Evolutionary conservation across 2,888 invertebrate species (phyloP), one percentile per base, ranked within the genome.

Genomic region (Plemyria rubiginata): DNA sequence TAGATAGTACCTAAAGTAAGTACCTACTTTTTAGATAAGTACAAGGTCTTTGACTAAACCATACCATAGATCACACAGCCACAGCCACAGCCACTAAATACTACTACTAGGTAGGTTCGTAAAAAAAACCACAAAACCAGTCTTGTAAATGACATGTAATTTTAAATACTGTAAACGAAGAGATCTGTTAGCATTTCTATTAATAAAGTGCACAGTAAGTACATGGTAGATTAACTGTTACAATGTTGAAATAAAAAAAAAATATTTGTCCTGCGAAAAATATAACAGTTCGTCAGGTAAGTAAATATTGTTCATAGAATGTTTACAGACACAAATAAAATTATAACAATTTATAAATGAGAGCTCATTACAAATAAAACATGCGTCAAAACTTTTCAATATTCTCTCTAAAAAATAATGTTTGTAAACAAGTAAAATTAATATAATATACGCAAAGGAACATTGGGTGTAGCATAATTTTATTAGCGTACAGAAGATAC

Each of bases 71-170:
- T n/a, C n/a, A n/a, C n/a, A n/a, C n/a, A n/a, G n/a, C n/a, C n/a
- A n/a, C n/a, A n/a, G n/a, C n/a, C n/a, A 22, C 22, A 1, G 22
- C 22, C 3, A 22, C 22, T 22, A 22, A 22, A n/a, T n/a, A n/a
- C n/a, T 41, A 41, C 8, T 12, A 38, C 11, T 41, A 41, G n/a
- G 41, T 41, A 13, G n/a, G n/a, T n/a, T n/a, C 48, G 11, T 12
- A 61, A 96, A 93, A n/a, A 95, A 96, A 87, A 94, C 95, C 65
- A 81, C 70, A 65, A 73, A 82, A 81, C 85, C 87, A 88, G 87
- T 90, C 88, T 90, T 91, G 88, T 89, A 91, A 92, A 92, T 89
- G 88, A 91, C 90, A 85, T 91, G 85, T 92, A 90, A 90, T 92
- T 89, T 87, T 85, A 88, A 92, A 92, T 90, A 91, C 91, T 92